These are phyloP conservation scores for Isaurus tuberculatus DNA, from an alignment of 92 coral and sea anemone species.

Conservation along the genomic window DNA sequence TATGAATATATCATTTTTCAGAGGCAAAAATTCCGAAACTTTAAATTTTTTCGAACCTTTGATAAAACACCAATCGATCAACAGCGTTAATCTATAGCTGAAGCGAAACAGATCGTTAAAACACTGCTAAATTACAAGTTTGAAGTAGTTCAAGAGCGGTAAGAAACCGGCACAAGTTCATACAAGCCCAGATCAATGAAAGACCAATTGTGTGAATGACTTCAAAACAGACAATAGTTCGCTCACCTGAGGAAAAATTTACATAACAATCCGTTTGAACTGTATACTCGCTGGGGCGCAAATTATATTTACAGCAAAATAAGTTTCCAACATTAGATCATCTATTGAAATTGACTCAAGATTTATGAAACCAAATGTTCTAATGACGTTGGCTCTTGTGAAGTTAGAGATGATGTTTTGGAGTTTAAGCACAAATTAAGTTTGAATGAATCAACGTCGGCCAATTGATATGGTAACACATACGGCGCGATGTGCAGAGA, in stretches of 20 bases:
- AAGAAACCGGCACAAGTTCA: conserved; percentile 40
- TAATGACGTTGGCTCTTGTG: background rate
- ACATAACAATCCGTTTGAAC: conserved; percentile 72
- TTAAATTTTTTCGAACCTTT: background rate
- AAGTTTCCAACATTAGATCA: background rate
- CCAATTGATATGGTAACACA: conserved; percentile 31
- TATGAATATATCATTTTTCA: background rate
- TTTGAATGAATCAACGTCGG: background rate
- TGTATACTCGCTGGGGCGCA: conserved; percentile 43
- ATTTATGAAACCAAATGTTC: background rate
- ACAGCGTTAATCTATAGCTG: background rate
- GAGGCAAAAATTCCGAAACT: background rate
- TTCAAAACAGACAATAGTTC: conserved; percentile 66
- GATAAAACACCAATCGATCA: background rate
- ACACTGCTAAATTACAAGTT: background rate
- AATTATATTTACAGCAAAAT: conserved; percentile 11
- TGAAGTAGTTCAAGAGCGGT: background rate
- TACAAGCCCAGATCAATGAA: conserved; percentile 53
- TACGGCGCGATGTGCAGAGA: conserved; percentile 43
- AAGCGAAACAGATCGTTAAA: background rate
- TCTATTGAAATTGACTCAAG: background rate
- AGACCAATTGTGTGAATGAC: conserved; percentile 66
- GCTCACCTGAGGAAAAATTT: conserved; percentile 77
- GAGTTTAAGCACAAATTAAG: background rate
- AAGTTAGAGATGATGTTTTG: background rate